Conservation (phyloP, 2,888 invertebrate species). For the Heliconius sara region DNA sequence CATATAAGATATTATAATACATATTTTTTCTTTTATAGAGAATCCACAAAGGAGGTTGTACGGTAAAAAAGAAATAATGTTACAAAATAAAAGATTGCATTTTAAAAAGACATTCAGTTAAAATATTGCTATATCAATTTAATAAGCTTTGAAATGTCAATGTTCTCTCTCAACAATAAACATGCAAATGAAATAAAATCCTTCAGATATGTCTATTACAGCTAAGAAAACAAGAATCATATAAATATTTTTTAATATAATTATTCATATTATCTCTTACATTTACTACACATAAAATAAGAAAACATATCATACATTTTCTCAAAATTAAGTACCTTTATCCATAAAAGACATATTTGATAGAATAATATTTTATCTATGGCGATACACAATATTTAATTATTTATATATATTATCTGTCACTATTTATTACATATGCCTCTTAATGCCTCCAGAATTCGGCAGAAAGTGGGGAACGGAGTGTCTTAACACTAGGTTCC, state of each 20-base stretch:
- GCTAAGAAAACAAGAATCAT: not conserved
- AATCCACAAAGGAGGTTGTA: too few species aligned
- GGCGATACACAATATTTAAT: conserved; percentile 25
- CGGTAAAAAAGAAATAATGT: too few species aligned
- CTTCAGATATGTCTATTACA: conserved; percentile 7
- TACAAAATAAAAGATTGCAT: too few species aligned
- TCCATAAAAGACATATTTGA: conserved; percentile 26
- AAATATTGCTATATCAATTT: not conserved
- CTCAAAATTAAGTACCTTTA: not conserved
- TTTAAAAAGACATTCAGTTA: too few species aligned
- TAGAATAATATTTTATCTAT: conserved; percentile 1
- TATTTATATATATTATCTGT: conserved; percentile 25
- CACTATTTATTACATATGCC: conserved; percentile 17
- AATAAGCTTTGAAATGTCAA: not conserved
- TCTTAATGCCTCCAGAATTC: too few species aligned
- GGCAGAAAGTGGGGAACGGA: too few species aligned
- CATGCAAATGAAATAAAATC: not conserved
- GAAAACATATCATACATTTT: not conserved
- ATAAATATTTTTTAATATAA: too few species aligned
- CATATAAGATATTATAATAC: too few species aligned
- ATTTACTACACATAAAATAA: too few species aligned
- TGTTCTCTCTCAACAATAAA: conserved; percentile 1
- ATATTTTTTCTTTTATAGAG: too few species aligned
- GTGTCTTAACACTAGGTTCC: too few species aligned
- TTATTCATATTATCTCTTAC: too few species aligned